These are phyloP conservation scores for Cryptophagus acutangulus DNA, from an alignment of 2,888 invertebrate species.

Conservation along the genomic window DNA sequence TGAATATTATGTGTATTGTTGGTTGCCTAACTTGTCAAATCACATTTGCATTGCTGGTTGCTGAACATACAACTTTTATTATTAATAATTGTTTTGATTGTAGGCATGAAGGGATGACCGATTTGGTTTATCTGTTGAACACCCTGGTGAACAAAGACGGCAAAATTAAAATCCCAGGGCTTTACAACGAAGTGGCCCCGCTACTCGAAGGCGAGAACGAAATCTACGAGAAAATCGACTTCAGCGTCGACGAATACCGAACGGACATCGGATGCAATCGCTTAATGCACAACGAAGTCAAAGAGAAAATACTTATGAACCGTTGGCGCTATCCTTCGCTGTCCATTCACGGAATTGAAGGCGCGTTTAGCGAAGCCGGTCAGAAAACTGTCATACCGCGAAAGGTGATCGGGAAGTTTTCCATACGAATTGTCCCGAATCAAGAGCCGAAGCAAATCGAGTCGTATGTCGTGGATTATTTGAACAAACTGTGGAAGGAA, in stretches of 20 bases:
- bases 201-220: constrained; percentile 64
- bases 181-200: constrained; percentile 77
- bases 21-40: no score
- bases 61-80: no score
- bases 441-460: constrained; percentile 83
- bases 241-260: constrained; percentile 74
- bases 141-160: constrained; percentile 82
- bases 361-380: constrained; percentile 88
- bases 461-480: constrained; percentile 68
- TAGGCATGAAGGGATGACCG: constrained; percentile 82
- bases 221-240: constrained; percentile 78
- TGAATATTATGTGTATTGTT: no score
- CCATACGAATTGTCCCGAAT: constrained; percentile 92
- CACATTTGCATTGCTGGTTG: no score
- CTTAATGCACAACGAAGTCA: constrained; percentile 73
- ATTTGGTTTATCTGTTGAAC: constrained; percentile 81
- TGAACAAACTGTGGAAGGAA: constrained; percentile 73
- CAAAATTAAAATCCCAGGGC: constrained; percentile 74
- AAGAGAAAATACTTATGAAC: constrained; percentile 82
- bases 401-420: constrained; percentile 95
- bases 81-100: neutral
- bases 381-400: constrained; percentile 93
- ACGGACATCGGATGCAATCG: constrained; percentile 63
- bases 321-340: constrained; percentile 93
- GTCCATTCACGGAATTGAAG: constrained; percentile 88